phyloP scores from a whole-genome alignment of 1,140 invertebrate genomes.

The Trichonephila clavata region DNA sequence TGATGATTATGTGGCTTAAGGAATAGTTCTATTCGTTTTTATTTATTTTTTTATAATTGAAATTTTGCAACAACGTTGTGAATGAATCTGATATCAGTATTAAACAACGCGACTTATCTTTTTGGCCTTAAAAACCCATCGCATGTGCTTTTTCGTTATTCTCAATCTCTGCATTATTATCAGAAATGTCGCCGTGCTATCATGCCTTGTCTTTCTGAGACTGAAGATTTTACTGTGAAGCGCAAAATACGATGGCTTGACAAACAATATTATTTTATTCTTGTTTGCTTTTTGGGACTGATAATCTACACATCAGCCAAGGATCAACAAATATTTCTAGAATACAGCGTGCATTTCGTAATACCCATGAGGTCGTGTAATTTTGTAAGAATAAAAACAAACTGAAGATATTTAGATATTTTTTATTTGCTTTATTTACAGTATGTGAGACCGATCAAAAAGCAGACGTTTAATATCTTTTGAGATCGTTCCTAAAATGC shows the following conservation, averaged over 20 bases:
- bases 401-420: too few species aligned
- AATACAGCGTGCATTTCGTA: not conserved
- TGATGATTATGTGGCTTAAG: too few species aligned
- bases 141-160: not conserved
- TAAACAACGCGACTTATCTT: not conserved
- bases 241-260: not conserved
- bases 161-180: constrained; percentile 12
- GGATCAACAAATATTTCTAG: not conserved
- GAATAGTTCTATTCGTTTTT: not conserved
- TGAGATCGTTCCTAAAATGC: too few species aligned
- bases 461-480: too few species aligned
- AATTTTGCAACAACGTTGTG: not conserved
- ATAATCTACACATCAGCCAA: not conserved
- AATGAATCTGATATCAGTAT: not conserved
- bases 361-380: not conserved
- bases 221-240: constrained; percentile 28
- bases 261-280: constrained; percentile 19
- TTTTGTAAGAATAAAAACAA: not conserved
- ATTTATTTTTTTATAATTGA: not conserved
- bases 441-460: too few species aligned
- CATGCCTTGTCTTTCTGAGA: not conserved
- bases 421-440: too few species aligned
- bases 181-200: constrained; percentile 65
- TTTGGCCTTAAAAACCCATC: not conserved
- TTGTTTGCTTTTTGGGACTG: not conserved